Evolutionary conservation across 2,888 invertebrate genomes (phyloP).

Genomic region (Polyommatus iphigenia): DNA sequence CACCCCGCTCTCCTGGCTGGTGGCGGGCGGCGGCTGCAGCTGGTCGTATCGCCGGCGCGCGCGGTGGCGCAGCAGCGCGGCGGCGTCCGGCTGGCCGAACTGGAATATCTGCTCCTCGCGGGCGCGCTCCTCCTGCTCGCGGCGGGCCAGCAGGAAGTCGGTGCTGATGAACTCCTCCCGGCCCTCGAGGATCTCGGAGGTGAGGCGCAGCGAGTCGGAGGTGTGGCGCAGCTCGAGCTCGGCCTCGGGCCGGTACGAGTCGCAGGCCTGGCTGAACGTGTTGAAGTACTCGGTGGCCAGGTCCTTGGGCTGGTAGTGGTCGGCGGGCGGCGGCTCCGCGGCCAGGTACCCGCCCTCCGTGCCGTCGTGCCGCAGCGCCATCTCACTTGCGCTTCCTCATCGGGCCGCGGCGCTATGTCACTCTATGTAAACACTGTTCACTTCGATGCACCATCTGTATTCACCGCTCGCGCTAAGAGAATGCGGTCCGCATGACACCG

Average conservation of each 20-base stretch:
- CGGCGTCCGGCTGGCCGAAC: conserved; percentile 82
- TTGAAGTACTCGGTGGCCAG: conserved; percentile 72
- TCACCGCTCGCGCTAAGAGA: not conserved
- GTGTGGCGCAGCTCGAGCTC: conserved; percentile 65
- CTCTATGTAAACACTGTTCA: not conserved
- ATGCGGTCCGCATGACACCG: conserved; percentile 1
- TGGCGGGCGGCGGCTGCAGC: conserved; percentile 65
- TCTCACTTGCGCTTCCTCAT: conserved; percentile 45
- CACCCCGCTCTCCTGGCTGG: conserved; percentile 78
- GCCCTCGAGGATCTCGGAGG: conserved; percentile 63
- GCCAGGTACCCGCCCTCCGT: conserved; percentile 74
- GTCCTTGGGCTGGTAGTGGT: conserved; percentile 64
- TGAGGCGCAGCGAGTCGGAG: conserved; percentile 63
- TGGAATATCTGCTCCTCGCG: conserved; percentile 69
- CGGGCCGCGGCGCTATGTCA: not conserved
- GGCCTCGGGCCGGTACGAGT: conserved; percentile 63
- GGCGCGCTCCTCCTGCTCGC: conserved; percentile 44
- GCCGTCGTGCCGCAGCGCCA: conserved; percentile 66
- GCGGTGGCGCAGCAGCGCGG: conserved; percentile 75
- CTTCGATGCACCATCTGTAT: not conserved
- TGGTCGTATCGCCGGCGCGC: conserved; percentile 70
- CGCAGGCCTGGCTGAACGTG: conserved; percentile 73
- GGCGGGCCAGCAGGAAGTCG: conserved; percentile 42
- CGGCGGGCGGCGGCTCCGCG: conserved; percentile 81
- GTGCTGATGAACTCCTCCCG: conserved; percentile 51